Conservation (phyloP, 2,113 vertebrate species). For the Onychostruthus taczanowskii region DNA sequence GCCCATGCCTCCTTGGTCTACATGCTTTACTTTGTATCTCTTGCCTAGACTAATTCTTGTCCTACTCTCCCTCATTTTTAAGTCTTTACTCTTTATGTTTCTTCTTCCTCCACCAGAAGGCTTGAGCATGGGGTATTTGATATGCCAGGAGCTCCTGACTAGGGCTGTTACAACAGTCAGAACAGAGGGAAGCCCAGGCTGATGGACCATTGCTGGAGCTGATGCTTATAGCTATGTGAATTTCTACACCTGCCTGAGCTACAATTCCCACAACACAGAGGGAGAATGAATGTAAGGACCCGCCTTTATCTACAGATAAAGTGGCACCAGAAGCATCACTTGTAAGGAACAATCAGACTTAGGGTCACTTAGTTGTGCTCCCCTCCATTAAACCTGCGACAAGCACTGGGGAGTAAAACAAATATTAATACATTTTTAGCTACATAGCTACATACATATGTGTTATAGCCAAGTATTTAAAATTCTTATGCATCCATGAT, state of each 20-base stretch:
- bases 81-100: not conserved
- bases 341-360: fast-evolving
- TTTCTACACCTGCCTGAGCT: not conserved
- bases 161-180: not conserved
- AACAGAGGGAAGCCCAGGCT: not conserved
- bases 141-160: not conserved
- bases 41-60: not conserved
- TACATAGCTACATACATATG: not conserved
- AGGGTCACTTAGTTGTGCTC: not conserved
- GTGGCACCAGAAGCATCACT: not conserved
- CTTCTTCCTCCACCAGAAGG: not conserved
- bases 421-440: not conserved
- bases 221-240: not conserved
- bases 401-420: not conserved
- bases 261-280: not conserved
- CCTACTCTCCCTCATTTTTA: not conserved
- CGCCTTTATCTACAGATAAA: not conserved
- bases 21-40: not conserved
- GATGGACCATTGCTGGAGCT: not conserved
- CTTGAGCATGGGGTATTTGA: not conserved
- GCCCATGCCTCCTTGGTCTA: not conserved
- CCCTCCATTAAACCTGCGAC: not conserved
- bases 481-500: not conserved
- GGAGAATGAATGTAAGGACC: not conserved
- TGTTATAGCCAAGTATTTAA: not conserved